Evolutionary conservation across 2,113 vertebrate species (phyloP), one percentile per base, ranked within the genome.

Genomic region (Micromys minutus): DNA sequence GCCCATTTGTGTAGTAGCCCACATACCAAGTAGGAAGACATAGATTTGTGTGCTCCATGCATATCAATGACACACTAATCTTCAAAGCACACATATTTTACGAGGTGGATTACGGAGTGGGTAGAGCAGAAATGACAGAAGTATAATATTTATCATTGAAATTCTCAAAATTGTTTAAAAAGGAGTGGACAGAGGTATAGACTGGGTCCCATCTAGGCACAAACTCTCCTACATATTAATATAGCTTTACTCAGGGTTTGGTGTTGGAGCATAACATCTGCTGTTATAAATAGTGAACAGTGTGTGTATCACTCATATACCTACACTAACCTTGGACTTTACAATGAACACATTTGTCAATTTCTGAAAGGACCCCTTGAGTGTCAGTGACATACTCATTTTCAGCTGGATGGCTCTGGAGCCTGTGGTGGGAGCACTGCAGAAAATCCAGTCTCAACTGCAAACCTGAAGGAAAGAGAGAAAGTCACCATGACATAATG

Each of bases 241-340:
- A 79, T 39, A 81, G 69, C 67, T 85, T 72, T 95, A 15, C 65
- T 45, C 65, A 61, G 57, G 29, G 55, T 76, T 57, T 45, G 11
- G 52, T 84, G 12, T 77, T 89, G 50, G 29, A 17, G 7, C 72
- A 86, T 22, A 76, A 89, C 50, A 75, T 75, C 34, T 59, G 0
- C 75, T 75, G 71, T 22, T 59, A 1, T 5, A 45, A 22, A 45
- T 42, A 15, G 55, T 8, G 57, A 91, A 72, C 7, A 39, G 31
- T 39, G 24, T 69, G 9, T 77, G 65, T 89, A n/a, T 94, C 39
- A 71, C 31, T 90, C 39, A 85, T 4, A 17, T 92, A 39, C 85
- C 39, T 95, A 50, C 81, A 94, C 80, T 9, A 88, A 39, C 42
- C 72, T 77, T 89, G 69, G 47, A 87, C 79, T 76, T 93, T 77